Base-by-base conservation (phyloP, 2,113 vertebrate genomes). In the Anser cygnoides region DNA sequence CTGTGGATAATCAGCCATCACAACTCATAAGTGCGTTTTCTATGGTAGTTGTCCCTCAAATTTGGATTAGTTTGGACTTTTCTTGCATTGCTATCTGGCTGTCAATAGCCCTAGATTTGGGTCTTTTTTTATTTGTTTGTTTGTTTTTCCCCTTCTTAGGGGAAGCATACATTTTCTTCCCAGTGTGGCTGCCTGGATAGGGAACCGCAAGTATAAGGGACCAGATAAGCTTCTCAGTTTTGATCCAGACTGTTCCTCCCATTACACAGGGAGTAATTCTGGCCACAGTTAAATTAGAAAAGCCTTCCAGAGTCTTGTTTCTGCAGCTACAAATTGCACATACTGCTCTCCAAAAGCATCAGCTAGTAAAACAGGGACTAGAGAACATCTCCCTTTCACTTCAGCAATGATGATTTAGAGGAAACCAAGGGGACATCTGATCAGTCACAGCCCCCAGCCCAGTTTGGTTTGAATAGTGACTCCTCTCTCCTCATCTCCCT, bases 11-110 rank as follows among this genome's bases (percentile, higher is more conserved):
- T 33, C n/a, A 46, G 61, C 68, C 37, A 67, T 5, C 37, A 29
- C 11, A 49, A 15, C 41, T 43, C 52, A 59, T 50, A 89, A 77
- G 31, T 14, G 44, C 8, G 6, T 14, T n/a, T 79, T 67, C 54
- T 55, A 23, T 0, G 1, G 29, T 57, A 28, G n/a, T 52, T 84
- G 2, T 28, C 37, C 33, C 63, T 46, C 6, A 12, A 17, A 1
- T 10, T 74, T 84, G n/a, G 52, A 46, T n/a, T 71, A 20, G 57
- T n/a, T 63, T 62, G 55, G 65, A 33, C 22, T 52, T 59, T 21
- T 41, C 29, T 80, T 46, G 50, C 44, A 63, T 33, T 59, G 43
- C 82, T 71, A 33, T 25, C 14, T 52, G 79, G 72, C 57, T 70
- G 22, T n/a, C 72, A 83, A 16, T 33, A 84, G 55, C 11, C n/a